Conservation (phyloP, 37 sponge, comb jelly and placozoan species). For the Mnemiopsis leidyi region DNA sequence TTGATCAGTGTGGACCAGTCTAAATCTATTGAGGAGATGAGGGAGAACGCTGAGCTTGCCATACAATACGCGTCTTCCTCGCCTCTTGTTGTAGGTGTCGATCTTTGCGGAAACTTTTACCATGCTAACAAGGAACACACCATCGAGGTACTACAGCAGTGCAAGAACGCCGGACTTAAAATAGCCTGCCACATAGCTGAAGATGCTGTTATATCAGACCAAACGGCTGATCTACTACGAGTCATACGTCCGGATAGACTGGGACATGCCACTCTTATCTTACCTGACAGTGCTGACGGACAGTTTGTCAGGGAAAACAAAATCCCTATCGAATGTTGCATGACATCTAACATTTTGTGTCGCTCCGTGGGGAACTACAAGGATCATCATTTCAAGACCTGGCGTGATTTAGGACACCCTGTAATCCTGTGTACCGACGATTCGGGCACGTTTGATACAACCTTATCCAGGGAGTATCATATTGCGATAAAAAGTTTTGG, state of each 20-base stretch:
- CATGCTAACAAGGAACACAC: constrained; percentile 11
- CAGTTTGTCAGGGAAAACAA: constrained; percentile 2
- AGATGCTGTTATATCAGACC: neutral
- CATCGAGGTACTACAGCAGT: neutral
- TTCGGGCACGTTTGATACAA: constrained; percentile 44
- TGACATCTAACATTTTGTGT: constrained; percentile 40
- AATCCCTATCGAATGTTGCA: constrained; percentile 24
- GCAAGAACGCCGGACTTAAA: constrained; percentile 18
- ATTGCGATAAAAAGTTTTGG: neutral
- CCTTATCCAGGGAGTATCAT: constrained; percentile 9
- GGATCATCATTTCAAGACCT: constrained; percentile 36
- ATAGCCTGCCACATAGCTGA: constrained; percentile 62
- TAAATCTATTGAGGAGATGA: constrained; percentile 30
- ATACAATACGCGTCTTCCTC: neutral
- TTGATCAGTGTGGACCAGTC: constrained; percentile 44
- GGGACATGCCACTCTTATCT: constrained; percentile 34
- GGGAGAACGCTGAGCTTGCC: constrained; percentile 57
- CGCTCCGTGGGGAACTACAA: neutral
- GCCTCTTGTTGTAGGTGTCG: constrained; percentile 1
- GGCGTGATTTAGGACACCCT: constrained; percentile 35
- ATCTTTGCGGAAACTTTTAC: constrained; percentile 44
- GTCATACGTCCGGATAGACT: constrained; percentile 22
- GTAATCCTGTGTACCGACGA: constrained; percentile 45
- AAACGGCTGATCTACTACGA: constrained; percentile 1
- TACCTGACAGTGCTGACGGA: neutral